A percentile compares a stretch with the other conserved stretches of the same genome.
Evolutionary conservation across 2,888 invertebrate genomes (phyloP).

Genomic region (Cyrtodaria siliqua): DNA sequence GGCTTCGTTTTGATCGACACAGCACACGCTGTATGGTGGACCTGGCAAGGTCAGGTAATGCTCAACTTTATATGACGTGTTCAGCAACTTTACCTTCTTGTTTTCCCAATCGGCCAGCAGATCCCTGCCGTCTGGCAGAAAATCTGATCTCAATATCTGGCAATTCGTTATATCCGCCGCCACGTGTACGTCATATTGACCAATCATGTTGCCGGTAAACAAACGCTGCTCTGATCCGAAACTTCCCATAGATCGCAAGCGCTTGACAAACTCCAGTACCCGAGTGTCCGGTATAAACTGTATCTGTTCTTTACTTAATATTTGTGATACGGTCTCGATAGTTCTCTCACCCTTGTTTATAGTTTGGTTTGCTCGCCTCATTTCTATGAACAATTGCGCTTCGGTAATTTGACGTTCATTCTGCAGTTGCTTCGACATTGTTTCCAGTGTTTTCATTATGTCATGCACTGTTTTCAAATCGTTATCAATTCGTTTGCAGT

Average conservation of each 20-base stretch:
- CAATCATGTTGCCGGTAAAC: slow-evolving; percentile 5
- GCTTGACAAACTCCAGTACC: slow-evolving; percentile 6
- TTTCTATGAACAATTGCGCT: slow-evolving; percentile 7
- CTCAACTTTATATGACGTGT: slow-evolving; percentile 38
- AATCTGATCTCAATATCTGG: slow-evolving; percentile 19
- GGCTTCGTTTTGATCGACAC: slow-evolving; percentile 38
- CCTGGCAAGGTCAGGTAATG: slow-evolving; percentile 31
- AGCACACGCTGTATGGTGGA: slow-evolving; percentile 36
- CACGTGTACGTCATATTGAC: slow-evolving; percentile 23
- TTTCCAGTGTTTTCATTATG: slow-evolving; percentile 10
- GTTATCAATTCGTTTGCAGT: slow-evolving; percentile 27
- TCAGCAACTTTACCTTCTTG: slow-evolving; percentile 39
- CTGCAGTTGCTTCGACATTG: neutral
- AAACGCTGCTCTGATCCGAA: slow-evolving; percentile 23
- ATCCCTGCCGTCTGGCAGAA: slow-evolving; percentile 21
- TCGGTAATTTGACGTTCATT: slow-evolving; percentile 9
- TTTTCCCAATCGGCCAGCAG: slow-evolving; percentile 32
- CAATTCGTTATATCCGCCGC: slow-evolving; percentile 17
- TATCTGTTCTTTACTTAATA: slow-evolving; percentile 21
- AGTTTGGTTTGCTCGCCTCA: slow-evolving; percentile 17
- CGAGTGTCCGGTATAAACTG: slow-evolving; percentile 19
- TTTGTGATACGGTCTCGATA: neutral
- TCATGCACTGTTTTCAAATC: slow-evolving; percentile 4
- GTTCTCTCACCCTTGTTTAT: neutral
- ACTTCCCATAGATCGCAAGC: slow-evolving; percentile 8